Percentiles rank a stretch among this genome's conserved stretches.
phyloP scores from a whole-genome alignment of 1,140 invertebrate species.

The Leguminivora glycinivorella region DNA sequence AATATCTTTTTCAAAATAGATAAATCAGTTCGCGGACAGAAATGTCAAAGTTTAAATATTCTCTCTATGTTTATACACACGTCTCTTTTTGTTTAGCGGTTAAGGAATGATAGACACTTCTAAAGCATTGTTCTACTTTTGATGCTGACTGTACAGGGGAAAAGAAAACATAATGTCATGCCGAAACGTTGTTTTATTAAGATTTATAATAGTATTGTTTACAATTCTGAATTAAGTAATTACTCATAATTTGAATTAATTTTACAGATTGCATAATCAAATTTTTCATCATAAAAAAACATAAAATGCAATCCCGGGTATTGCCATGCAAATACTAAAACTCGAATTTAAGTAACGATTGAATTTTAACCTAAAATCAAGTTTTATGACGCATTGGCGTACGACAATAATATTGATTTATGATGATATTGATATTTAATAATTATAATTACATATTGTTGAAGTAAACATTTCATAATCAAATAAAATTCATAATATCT shows the following conservation, averaged over 20 bases:
- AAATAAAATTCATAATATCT: constrained; percentile 41
- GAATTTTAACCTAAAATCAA: constrained; percentile 67
- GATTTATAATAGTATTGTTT: constrained; percentile 46
- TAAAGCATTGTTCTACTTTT: no score
- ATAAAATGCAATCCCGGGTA: constrained; percentile 71
- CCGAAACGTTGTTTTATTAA: constrained; percentile 60
- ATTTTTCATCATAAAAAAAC: constrained; percentile 74
- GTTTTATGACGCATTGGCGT: constrained; percentile 67
- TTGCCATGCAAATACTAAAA: constrained; percentile 75
- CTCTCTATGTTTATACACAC: no score
- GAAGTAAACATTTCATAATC: constrained; percentile 74
- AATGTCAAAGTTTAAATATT: no score
- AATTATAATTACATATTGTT: constrained; percentile 60
- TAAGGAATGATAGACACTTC: no score
- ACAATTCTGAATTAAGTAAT: constrained; percentile 44
- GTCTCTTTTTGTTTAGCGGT: not conserved
- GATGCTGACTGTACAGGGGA: constrained; percentile 25
- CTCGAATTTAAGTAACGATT: constrained; percentile 64
- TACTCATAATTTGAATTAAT: constrained; percentile 44
- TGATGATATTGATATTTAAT: constrained; percentile 34
- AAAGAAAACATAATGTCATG: constrained; percentile 53
- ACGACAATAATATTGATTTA: constrained; percentile 54
- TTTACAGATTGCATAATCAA: constrained; percentile 72
- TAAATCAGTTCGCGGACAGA: no score
- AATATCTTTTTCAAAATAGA: no score